Evolutionary conservation across 2,797 vertebrate genomes (phyloP), one percentile per base, ranked within the genome.

Genomic region (Gymnoscopelus braueri): DNA sequence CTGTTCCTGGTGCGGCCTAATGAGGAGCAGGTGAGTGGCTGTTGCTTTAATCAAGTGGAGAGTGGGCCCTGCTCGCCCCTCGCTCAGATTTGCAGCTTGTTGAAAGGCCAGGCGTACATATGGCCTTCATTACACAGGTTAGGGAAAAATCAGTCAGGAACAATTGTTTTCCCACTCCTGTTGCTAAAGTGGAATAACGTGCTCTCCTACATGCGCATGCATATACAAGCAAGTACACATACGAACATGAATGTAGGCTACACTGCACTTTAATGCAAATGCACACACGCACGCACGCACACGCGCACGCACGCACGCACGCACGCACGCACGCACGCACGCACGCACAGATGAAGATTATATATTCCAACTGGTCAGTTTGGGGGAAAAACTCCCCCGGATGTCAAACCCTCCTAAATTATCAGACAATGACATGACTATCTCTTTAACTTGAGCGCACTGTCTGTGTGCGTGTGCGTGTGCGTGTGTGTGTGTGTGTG

Each of bases 21-120:
- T 94, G 91, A 93, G 92, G 92, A 91, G 90, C 94, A 94, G 92
- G 91, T 92, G 91, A 92, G 82, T 84, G 84, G 83, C 83, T 88
- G 87, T 85, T 90, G 93, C 93, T 95, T 93, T 94, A 94, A 94
- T 94, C 93, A 94, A 93, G 89, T 92, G 86, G 91, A 82, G 90
- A 91, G 87, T 80, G 81, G 87, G 84, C 85, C 73, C 73, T 69
- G 23, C 73, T 67, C n/a, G 48, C 26, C 65, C 48, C 47, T n/a
- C 29, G 80, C 84, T 73, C 84, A 93, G 91, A 93, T 93, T 92
- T 93, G 91, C 91, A 92, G 92, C 88, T 92, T 92, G 92, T 93
- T 94, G 91, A 93, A 93, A 94, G 91, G 92, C 89, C 88, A 73
- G 84, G 74, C 50, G 53, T 84, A 92, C 94, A 95, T 91, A 94